Evolutionary conservation across 2,113 vertebrate genomes (phyloP).

Genomic region (Scytalopus superciliaris): DNA sequence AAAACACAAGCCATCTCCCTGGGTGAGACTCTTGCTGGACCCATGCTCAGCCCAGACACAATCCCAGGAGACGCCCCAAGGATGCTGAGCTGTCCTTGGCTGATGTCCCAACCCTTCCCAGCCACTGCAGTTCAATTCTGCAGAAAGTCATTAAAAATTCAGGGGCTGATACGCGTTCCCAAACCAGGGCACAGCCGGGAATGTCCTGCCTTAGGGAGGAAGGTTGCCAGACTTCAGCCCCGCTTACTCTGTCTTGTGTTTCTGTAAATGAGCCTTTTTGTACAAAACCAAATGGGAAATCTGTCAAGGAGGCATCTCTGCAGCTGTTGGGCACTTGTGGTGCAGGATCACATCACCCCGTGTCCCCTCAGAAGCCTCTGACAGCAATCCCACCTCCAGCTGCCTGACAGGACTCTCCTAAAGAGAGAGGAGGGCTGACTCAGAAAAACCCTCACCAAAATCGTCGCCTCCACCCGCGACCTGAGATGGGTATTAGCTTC

Average conservation of each 20-base stretch:
- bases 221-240: background rate
- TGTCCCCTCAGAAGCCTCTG: background rate
- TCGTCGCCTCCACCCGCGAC: accelerated
- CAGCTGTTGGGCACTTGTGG: background rate
- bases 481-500: background rate
- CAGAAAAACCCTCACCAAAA: background rate
- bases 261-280: background rate
- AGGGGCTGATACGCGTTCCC: background rate
- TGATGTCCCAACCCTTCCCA: background rate
- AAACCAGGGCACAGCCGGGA: background rate
- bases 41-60: background rate
- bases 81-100: background rate
- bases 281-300: background rate
- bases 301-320: background rate
- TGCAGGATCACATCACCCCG: accelerated
- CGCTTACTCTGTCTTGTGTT: accelerated
- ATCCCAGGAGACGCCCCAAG: background rate
- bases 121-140: background rate
- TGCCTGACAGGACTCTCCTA: background rate
- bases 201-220: background rate
- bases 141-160: background rate
- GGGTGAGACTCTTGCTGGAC: accelerated
- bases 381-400: background rate
- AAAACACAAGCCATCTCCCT: background rate
- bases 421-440: background rate